Evolutionary conservation across 2,113 vertebrate species (phyloP), one percentile per base, ranked within the genome.

Genomic region (Lepidiolamprologus cunningtoni): DNA sequence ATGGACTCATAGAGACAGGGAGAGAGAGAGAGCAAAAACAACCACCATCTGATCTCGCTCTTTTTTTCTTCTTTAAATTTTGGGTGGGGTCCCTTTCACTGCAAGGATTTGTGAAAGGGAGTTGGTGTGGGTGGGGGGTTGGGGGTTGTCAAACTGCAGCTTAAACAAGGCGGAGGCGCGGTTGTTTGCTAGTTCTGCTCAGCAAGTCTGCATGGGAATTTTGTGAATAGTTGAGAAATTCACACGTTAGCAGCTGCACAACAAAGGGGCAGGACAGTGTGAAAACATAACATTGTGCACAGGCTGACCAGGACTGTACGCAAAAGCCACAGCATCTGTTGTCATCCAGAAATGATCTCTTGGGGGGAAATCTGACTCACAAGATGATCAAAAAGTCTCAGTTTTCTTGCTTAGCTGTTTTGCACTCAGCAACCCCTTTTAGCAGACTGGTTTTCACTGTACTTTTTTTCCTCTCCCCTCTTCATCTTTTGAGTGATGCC

Each of bases 11-110:
- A 11, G n/a, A 53, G 40, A 63, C 47, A n/a, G 31, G 82, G 71
- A 31, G 76, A 80, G 42, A 26, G 82, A 88, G 33, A 7, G 37
- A 87, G 85, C 73, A 90, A 89, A 93, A 95, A 92, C 91, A 92
- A 86, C 81, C 76, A 85, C 40, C 83, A 78, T 86, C 71, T 87
- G 80, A 92, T 84, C 86, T 87, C 50, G 28, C 9, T 63, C 58
- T 61, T 58, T 68, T 89, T 85, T 68, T 87, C 7, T 53, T 8
- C 1, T 66, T 47, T 54, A 63, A 87, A 87, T 91, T 92, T 91
- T 94, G 94, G 93, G 95, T 92, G 94, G 88, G 93, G 93, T 94
- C 88, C 86, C 68, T 89, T 84, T 86, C 78, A 40, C 90, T 93
- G 92, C 86, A 81, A 82, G 80, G 86, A 86, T 83, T 89, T 84